Base-by-base conservation (phyloP, 2,888 invertebrate species). In the Melieria picta region DNA sequence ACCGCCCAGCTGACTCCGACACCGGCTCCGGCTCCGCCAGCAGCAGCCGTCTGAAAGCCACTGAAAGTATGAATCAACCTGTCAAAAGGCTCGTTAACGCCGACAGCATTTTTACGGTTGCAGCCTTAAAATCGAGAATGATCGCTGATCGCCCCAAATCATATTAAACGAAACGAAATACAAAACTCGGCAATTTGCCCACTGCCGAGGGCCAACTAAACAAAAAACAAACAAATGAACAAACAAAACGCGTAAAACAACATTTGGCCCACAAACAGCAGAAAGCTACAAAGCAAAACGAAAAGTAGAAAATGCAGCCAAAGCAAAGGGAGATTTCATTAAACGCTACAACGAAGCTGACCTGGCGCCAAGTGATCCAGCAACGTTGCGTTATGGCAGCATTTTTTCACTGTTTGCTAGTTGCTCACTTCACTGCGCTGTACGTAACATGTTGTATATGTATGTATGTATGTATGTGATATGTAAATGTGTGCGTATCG, bases 71-170 rank as follows among this genome's bases (percentile, higher is more conserved):
- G 84, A 84, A 84, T 84, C 84, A 84, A 84, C 81, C 84, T 84
- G 84, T 84, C 84, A 84, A 84, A 84, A 84, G 84, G 79, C 84
- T 84, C 84, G 84, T 84, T 84, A 84, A 82, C 82, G 84, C 83
- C 84, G 83, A 84, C 84, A 84, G 84, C 84, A 80, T 82, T 81
- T 82, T 78, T 80, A 76, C 79, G 82, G 80, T 80, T 79, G 81
- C 77, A 81, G 79, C 84, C 77, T 75, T 71, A 77, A 76, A 77
- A 77, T 78, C 77, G 78, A 78, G 77, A 75, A 75, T 76, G 76
- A 78, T 79, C 77, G 79, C 78, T 76, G 76, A 78, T 79, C 77
- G 79, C 78, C 77, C 77, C 76, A 75, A 78, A 77, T 74, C 75
- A 77, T 72, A 76, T 76, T 75, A 73, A 74, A 62, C 64, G 62